Base-by-base conservation (phyloP, 2,113 vertebrate genomes). In the Loxodonta africana region DNA sequence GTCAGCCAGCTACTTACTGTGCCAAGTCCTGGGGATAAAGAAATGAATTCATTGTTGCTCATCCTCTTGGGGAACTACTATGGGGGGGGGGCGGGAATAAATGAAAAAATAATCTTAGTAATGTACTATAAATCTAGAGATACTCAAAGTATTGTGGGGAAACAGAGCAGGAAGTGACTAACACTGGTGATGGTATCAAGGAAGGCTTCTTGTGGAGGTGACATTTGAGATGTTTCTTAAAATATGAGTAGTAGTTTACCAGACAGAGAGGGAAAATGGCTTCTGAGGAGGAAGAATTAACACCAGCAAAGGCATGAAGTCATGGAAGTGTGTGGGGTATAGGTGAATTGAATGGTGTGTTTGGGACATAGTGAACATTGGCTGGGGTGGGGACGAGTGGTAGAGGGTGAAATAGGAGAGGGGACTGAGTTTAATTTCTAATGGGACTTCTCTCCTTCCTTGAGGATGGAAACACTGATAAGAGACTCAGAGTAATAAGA, bases 101-200 rank as follows among this genome's bases (percentile, higher is more conserved):
- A 74, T 73, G 83, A 93, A 41, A 78, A 2, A 94, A 12, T 74
- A 69, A 48, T 94, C 11, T 93, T 57, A 81, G 15, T 21, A 41
- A 73, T 97, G 94, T 95, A 57, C 44, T 82, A 0, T 92, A 80
- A 74, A 18, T 82, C 41, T 67, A 37, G 76, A 51, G 44, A 91
- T 21, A 5, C 28, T 41, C 60, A 60, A 37, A 83, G 21, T 86
- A 57, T 51, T 23, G 6, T 65, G 23, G 37, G 46, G 37, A 78
- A 91, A n/a, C 37, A 91, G 48, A 94, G 25, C 8, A 95, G 77
- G 28, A 89, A 76, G 44, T 93, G 33, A 78, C 69, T 63, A 44
- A 8, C 46, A 17, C 18, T 74, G 41, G 74, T 48, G 33, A 7
- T 92, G 17, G 14, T 65, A 73, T 62, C 14, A 86, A 86, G 69